Evolutionary conservation across 2,113 vertebrate genomes (phyloP).

Genomic region (Pedetes capensis): DNA sequence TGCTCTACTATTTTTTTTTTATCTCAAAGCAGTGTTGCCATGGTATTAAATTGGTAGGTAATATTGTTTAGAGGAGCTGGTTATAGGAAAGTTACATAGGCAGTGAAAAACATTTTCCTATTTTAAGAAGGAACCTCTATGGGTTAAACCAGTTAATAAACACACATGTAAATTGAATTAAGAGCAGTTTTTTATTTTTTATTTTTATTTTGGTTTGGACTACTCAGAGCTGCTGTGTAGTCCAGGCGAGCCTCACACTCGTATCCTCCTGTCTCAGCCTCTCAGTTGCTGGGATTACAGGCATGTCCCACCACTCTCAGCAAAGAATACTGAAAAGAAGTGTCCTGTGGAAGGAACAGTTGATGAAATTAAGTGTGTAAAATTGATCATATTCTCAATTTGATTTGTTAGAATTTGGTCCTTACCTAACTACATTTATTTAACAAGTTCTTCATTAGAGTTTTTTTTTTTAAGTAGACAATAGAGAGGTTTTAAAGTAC

Average conservation of each 20-base stretch:
- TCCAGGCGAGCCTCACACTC: background rate
- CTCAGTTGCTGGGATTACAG: background rate
- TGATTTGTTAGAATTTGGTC: background rate
- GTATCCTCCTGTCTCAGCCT: background rate
- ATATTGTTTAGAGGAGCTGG: conserved; percentile 36
- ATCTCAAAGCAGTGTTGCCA: conserved; percentile 19
- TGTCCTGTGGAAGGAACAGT: background rate
- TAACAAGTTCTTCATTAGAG: background rate
- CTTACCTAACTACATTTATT: conserved; percentile 18
- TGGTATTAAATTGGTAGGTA: conserved; percentile 53
- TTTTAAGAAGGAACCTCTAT: conserved; percentile 40
- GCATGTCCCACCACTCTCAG: background rate
- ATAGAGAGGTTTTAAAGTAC: background rate
- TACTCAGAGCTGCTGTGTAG: background rate
- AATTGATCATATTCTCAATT: conserved; percentile 1
- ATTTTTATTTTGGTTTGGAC: no score
- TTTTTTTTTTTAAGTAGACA: background rate
- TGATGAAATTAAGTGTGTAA: background rate
- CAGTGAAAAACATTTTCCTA: conserved; percentile 54
- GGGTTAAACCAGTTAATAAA: conserved; percentile 46
- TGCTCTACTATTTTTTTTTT: conserved; percentile 36
- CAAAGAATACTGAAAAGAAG: background rate
- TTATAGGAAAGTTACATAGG: conserved; percentile 29
- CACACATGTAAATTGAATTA: conserved; percentile 40
- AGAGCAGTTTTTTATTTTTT: background rate